Percentiles rank a stretch among this genome's conserved stretches.
phyloP scores from a whole-genome alignment of 2,797 vertebrate genomes.

The Gymnoscopelus braueri region DNA sequence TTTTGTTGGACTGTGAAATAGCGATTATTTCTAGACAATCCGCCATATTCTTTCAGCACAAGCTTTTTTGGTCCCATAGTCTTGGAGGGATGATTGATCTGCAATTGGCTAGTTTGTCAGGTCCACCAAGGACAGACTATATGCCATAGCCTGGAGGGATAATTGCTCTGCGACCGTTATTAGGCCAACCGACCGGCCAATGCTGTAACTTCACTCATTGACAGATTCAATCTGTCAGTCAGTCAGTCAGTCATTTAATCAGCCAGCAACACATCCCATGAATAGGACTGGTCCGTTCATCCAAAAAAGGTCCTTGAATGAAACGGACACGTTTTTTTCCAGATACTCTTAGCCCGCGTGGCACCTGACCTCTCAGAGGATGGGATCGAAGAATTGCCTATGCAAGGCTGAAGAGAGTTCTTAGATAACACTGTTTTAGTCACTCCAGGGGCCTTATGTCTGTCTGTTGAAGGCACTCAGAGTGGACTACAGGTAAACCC shows the following conservation, averaged over 20 bases:
- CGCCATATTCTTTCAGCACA: too few species aligned
- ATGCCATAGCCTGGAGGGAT: too few species aligned
- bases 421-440: conserved; percentile 52
- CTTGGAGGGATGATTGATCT: too few species aligned
- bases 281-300: too few species aligned
- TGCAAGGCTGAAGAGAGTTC: conserved; percentile 38
- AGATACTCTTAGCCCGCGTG: conserved; percentile 59
- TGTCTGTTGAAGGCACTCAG: conserved; percentile 53
- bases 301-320: conserved; percentile 42
- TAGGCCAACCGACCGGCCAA: too few species aligned
- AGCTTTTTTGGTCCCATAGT: too few species aligned
- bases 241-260: not conserved
- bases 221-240: conserved; percentile 12
- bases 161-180: too few species aligned
- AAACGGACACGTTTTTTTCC: conserved; percentile 62
- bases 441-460: conserved; percentile 59
- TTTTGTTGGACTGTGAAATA: too few species aligned
- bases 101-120: too few species aligned
- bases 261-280: too few species aligned
- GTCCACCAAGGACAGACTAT: too few species aligned
- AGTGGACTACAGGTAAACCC: conserved; percentile 62
- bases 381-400: conserved; percentile 46
- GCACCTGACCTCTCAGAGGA: conserved; percentile 51
- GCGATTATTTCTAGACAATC: too few species aligned
- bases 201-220: conserved; percentile 51